Base-by-base conservation (phyloP, 2,888 invertebrate species). In the Sepiola atlantica region DNA sequence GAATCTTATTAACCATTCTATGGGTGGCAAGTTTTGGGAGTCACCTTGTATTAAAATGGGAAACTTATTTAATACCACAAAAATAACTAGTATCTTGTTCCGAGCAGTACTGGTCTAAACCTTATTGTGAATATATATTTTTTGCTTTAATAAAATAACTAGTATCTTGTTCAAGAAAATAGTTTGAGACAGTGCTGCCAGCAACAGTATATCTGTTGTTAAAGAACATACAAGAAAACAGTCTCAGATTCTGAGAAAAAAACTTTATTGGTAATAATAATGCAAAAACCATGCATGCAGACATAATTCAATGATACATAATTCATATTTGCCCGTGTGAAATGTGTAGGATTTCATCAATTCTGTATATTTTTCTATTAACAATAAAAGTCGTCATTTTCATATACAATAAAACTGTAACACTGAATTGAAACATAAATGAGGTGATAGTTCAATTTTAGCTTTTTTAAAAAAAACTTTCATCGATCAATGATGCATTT, bases 331-430 rank as follows among this genome's bases (percentile, higher is more conserved):
- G 77, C 77, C 77, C 28, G n/a, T n/a, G 77, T 77, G 14, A 77
- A 77, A 77, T 77, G 77, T 61, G 77, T n/a, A 77, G n/a, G 28
- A 77, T 28, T 77, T n/a, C 16, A 77, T 77, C n/a, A 77, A 77
- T 77, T n/a, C 77, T 77, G 28, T 77, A 77, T n/a, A n/a, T 77
- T 77, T 77, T 77, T 77, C 77, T 77, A 77, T 77, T 77, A 77
- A 77, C 61, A 16, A 77, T 77, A 16, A 77, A 77, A 77, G 77
- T 77, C n/a, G n/a, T n/a, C 77, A 77, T 14, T 77, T n/a, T n/a
- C 28, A n/a, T 77, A n/a, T 77, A 77, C 77, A 77, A n/a, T n/a
- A 77, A 77, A 77, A 77, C n/a, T 77, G 77, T n/a, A 77, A 12
- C 77, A n/a, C 61, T 14, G 77, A 77, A 77, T 77, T n/a, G n/a